Conservation (phyloP, 2,888 invertebrate species). For the Adelognathus sp. region DNA sequence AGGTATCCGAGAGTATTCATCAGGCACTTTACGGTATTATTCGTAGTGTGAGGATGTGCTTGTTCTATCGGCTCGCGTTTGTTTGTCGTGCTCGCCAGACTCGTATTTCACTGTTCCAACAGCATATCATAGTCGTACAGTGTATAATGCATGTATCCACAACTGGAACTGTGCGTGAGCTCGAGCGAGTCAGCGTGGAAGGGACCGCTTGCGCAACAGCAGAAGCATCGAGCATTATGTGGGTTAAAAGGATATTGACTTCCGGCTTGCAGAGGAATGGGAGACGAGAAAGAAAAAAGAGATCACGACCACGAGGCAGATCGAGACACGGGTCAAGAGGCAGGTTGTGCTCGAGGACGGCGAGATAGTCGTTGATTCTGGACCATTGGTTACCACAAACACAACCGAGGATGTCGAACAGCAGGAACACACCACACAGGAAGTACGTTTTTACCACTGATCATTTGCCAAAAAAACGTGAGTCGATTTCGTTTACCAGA, state of each 20-base stretch:
- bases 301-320: conserved; percentile 94
- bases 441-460: conserved; percentile 81
- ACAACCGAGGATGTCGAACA: conserved; percentile 96
- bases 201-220: conserved; percentile 27
- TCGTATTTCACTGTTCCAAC: not conserved
- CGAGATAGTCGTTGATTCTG: conserved; percentile 93
- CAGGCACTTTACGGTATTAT: not conserved
- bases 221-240: conserved; percentile 38
- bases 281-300: conserved; percentile 95
- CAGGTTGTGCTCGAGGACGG: conserved; percentile 95
- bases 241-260: conserved; percentile 56
- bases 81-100: not conserved
- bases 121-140: not conserved
- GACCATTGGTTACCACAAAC: conserved; percentile 94
- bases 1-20: not conserved
- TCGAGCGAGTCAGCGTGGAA: conserved; percentile 28
- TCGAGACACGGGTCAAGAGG: conserved; percentile 94
- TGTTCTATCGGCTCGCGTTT: conserved; percentile 1
- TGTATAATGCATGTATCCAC: not conserved
- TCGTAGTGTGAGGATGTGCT: conserved; percentile 5
- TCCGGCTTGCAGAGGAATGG: conserved; percentile 91
- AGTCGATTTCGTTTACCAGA: not conserved
- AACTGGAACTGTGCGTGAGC: conserved; percentile 11
- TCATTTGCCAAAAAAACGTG: not conserved
- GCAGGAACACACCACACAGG: conserved; percentile 93